phyloP scores from a whole-genome alignment of 2,113 vertebrate species.

The Amblyopsis rosae region DNA sequence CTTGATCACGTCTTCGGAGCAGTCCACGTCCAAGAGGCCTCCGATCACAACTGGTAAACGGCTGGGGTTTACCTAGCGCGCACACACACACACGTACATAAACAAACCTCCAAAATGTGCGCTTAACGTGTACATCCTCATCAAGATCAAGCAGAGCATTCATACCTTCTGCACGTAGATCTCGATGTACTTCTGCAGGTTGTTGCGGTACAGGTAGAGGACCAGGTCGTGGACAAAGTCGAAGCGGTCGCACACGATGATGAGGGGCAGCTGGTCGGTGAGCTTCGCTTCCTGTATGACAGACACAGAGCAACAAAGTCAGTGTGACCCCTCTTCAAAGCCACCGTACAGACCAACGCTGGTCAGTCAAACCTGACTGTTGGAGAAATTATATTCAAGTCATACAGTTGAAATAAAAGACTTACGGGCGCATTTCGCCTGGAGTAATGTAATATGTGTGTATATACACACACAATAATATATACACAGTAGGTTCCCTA shows the following conservation, averaged over 20 bases:
- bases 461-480: too few species aligned
- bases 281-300: conserved; percentile 92
- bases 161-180: conserved; percentile 98
- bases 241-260: conserved; percentile 97
- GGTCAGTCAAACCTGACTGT: conserved; percentile 31
- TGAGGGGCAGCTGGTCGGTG: conserved; percentile 96
- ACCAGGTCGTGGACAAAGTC: conserved; percentile 98
- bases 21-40: conserved; percentile 95
- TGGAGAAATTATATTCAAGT: not conserved
- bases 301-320: not conserved
- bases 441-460: too few species aligned
- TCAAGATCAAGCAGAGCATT: not conserved
- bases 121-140: not conserved
- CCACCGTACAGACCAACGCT: conserved; percentile 2
- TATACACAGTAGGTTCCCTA: too few species aligned
- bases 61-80: conserved; percentile 92
- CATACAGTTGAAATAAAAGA: too few species aligned
- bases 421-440: too few species aligned
- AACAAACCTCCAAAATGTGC: not conserved
- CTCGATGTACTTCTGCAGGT: conserved; percentile 98
- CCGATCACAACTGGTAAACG: conserved; percentile 95
- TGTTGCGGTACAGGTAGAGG: conserved; percentile 98
- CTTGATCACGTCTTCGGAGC: conserved; percentile 98
- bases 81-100: not conserved
- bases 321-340: conserved; percentile 1